Conservation (phyloP, 2,113 vertebrate genomes). For the Saimiri boliviensis region DNA sequence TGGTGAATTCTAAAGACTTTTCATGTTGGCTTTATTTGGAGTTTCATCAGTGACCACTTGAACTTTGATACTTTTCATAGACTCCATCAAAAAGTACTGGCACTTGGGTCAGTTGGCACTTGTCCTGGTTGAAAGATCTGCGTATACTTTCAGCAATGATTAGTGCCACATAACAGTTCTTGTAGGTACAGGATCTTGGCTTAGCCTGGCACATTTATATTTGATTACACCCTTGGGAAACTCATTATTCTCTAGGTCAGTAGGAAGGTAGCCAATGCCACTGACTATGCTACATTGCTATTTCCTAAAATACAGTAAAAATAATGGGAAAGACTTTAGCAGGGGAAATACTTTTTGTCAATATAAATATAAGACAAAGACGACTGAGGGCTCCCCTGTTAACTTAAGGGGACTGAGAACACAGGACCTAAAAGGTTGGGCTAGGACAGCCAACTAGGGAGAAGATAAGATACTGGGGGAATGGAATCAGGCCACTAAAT, state of each 20-base stretch:
- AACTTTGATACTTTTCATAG: slow-evolving; percentile 8
- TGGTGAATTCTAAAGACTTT: slow-evolving; percentile 13
- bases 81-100: neutral
- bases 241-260: neutral
- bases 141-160: neutral
- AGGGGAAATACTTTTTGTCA: neutral
- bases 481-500: neutral
- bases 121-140: neutral
- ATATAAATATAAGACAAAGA: neutral
- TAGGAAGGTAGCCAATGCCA: neutral
- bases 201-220: neutral
- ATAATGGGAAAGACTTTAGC: neutral
- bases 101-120: neutral
- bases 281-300: neutral
- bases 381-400: neutral
- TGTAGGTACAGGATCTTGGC: neutral
- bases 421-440: neutral
- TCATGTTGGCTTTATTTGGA: neutral
- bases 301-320: neutral
- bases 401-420: neutral
- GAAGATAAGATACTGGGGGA: neutral
- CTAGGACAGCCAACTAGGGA: neutral
- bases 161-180: neutral
- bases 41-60: neutral
- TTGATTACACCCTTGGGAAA: neutral